Evolutionary conservation across 2,888 invertebrate species (phyloP).

Genomic region (Habroteleia sp.): DNA sequence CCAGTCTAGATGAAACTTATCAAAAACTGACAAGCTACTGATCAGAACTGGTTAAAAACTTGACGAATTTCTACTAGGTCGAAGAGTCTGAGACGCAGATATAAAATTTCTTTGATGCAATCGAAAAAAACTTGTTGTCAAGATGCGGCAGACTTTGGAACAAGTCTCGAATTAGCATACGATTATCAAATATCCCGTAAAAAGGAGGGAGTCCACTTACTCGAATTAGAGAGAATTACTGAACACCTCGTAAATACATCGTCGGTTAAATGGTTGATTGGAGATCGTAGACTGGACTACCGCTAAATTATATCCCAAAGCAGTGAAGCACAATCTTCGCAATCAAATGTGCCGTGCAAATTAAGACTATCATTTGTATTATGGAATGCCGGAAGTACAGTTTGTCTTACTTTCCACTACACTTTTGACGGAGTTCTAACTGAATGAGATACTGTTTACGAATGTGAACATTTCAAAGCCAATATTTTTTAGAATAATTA

Average conservation of each 20-base stretch:
- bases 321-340: constrained; percentile 67
- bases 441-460: background rate
- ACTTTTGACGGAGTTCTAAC: constrained; percentile 1
- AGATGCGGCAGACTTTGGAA: too few species aligned
- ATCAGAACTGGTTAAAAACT: too few species aligned
- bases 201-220: constrained; percentile 63
- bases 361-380: constrained; percentile 44
- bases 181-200: constrained; percentile 40
- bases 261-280: constrained; percentile 81
- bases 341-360: constrained; percentile 64
- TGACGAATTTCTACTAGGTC: too few species aligned
- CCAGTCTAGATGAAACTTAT: too few species aligned
- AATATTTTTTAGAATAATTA: too few species aligned
- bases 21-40: too few species aligned
- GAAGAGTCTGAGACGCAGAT: too few species aligned
- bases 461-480: too few species aligned
- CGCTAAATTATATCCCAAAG: constrained; percentile 80
- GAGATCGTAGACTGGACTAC: constrained; percentile 79
- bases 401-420: constrained; percentile 15
- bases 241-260: constrained; percentile 81
- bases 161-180: constrained; percentile 71
- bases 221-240: constrained; percentile 80
- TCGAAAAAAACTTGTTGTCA: too few species aligned
- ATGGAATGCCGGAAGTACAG: constrained; percentile 33
- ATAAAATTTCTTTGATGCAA: too few species aligned